phyloP scores from a whole-genome alignment of 2,888 invertebrate species.

The Pediacus dermestoides region DNA sequence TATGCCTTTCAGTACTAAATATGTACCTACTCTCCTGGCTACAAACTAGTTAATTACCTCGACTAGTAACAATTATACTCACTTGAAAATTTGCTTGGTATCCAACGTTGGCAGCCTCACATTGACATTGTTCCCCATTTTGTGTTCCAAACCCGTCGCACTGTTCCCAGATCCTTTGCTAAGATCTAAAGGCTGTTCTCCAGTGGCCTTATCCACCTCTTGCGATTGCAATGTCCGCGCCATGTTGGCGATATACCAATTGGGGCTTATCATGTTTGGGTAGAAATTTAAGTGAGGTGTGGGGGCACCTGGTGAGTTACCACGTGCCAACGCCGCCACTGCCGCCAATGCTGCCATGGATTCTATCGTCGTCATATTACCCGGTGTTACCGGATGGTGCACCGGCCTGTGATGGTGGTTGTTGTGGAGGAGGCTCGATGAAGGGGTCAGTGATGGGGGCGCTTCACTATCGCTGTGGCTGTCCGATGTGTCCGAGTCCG shows the following conservation, averaged over 20 bases:
- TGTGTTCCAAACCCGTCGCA: constrained; percentile 33
- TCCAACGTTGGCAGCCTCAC: constrained; percentile 50
- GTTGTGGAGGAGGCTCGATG: constrained; percentile 28
- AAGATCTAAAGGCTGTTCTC: constrained; percentile 81
- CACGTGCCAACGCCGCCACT: constrained; percentile 60
- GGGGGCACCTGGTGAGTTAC: constrained; percentile 40
- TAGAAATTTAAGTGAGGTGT: constrained; percentile 44
- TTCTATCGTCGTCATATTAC: constrained; percentile 58
- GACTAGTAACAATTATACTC: constrained; percentile 55
- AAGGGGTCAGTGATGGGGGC: constrained; percentile 49
- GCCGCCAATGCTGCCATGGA: constrained; percentile 66
- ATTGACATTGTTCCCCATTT: constrained; percentile 38
- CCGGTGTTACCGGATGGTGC: constrained; percentile 32
- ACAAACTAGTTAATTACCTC: too few species aligned
- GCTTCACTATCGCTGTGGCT: constrained; percentile 55
- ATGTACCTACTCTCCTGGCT: too few species aligned
- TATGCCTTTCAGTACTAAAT: too few species aligned
- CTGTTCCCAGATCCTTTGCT: constrained; percentile 64
- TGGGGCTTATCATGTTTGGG: constrained; percentile 39
- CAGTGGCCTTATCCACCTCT: constrained; percentile 35
- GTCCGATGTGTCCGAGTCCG: constrained; percentile 65
- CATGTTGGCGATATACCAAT: constrained; percentile 51
- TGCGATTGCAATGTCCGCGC: constrained; percentile 51
- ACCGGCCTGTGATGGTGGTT: constrained; percentile 45
- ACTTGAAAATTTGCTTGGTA: constrained; percentile 66